Evolutionary conservation across 1,140 invertebrate species (phyloP).

Genomic region (Venturia canescens): DNA sequence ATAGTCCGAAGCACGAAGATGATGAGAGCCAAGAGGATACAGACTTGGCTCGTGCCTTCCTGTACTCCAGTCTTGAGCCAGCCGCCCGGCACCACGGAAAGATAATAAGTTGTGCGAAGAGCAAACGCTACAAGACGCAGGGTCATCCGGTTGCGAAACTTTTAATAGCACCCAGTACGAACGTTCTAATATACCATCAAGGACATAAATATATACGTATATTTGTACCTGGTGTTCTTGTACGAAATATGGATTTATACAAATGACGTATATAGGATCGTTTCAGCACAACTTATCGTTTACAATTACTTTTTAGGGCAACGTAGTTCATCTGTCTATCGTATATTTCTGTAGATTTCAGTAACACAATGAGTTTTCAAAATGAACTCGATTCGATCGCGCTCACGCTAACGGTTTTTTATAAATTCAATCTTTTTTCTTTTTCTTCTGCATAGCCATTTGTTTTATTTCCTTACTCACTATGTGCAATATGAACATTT

Average conservation of each 20-base stretch:
- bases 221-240: not conserved
- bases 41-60: not conserved
- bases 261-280: not conserved
- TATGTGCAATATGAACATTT: too few relatives aligned
- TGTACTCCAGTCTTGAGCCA: not conserved
- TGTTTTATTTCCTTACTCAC: too few relatives aligned
- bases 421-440: too few relatives aligned
- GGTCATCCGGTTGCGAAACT: not conserved
- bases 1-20: slow-evolving; percentile 4
- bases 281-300: too few relatives aligned
- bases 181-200: not conserved
- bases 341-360: too few relatives aligned
- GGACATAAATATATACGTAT: not conserved
- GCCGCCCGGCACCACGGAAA: not conserved
- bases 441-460: too few relatives aligned
- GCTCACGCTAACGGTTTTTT: too few relatives aligned
- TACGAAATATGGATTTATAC: not conserved
- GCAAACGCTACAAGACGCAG: not conserved
- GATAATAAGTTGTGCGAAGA: slow-evolving; percentile 5
- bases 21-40: slow-evolving; percentile 7
- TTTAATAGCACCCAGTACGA: slow-evolving; percentile 13
- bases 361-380: too few relatives aligned
- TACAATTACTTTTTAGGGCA: too few relatives aligned
- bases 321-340: not conserved
- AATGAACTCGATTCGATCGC: too few relatives aligned